Base-by-base conservation (phyloP, 2,797 vertebrate species). In the Enteromius mattozi region DNA sequence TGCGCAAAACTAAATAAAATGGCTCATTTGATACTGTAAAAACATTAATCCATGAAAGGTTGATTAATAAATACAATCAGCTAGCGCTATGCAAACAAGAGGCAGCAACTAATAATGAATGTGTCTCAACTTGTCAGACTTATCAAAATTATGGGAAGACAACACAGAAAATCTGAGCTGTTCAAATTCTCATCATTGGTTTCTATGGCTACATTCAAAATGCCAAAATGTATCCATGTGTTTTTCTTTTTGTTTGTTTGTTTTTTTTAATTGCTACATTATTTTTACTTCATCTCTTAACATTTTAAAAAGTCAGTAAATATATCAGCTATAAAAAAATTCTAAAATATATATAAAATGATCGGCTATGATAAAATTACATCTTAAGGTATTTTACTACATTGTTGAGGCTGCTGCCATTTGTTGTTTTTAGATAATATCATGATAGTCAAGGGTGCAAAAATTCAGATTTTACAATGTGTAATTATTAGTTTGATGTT, bases 91-190 rank as follows among this genome's bases (percentile, higher is more conserved):
- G 33, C 51, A 59, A 76, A 17, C 35, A 76, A 59, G 12, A 37
- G 13, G 56, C 3, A 40, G 21, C 12, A 77, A 77, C 56, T 76
- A 68, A 75, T 75, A 72, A 47, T 49, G 27, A 47, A 47, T 59
- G 71, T 33, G 6, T 77, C 47, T n/a, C 47, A 74, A 74, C 27
- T 75, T 54, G 45, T 51, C 30, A 56, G 51, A n/a, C n/a, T 56
- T 56, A 75, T 27, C 13, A 9, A 40, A 77, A 77, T 77, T 17
- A 59, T 5, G 10, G 6, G 30, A 75, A 35, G 2, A 65, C 2
- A 65, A 33, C 61, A 30, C 27, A 63, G 65, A 68, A 17, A 68
- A 21, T 68, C 66, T 37, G 19, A 17, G 54, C 13, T 76, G 3
- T 54, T 72, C 2, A 74, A 9, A 74, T 74, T 49, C 24, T 35